phyloP scores from a whole-genome alignment of 2,797 vertebrate genomes.

The Calcarius lapponicus region DNA sequence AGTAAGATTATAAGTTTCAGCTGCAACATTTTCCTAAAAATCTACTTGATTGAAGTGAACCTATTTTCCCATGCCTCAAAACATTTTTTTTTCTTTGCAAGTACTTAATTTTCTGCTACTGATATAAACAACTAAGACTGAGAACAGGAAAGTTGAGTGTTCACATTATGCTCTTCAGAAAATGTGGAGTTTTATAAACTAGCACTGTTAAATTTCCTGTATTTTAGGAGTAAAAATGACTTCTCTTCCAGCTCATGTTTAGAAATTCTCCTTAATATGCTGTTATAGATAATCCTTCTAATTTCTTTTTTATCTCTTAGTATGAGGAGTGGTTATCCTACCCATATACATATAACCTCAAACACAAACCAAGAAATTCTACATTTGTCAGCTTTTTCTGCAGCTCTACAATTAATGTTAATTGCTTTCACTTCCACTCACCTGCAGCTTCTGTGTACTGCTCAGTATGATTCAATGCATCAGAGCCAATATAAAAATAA shows the following conservation, averaged over 20 bases:
- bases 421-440: constrained; percentile 47
- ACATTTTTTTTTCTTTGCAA: background rate
- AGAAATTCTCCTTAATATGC: background rate
- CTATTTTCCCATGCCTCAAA: background rate
- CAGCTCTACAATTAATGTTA: background rate
- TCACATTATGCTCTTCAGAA: background rate
- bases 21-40: background rate
- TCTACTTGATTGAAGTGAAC: background rate
- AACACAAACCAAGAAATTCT: background rate
- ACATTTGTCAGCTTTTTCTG: background rate
- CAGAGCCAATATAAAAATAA: constrained; percentile 87
- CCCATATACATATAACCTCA: background rate
- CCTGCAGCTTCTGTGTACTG: constrained; percentile 87
- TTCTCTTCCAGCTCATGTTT: background rate
- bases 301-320: background rate
- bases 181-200: background rate
- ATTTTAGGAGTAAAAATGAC: background rate
- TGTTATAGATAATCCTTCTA: background rate
- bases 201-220: background rate
- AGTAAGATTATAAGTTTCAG: background rate
- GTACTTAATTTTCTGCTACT: background rate
- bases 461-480: constrained; percentile 87
- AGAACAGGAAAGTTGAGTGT: background rate
- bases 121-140: background rate
- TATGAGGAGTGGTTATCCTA: background rate